Evolutionary conservation across 2,888 invertebrate species (phyloP).

Genomic region (Diadromus collaris): DNA sequence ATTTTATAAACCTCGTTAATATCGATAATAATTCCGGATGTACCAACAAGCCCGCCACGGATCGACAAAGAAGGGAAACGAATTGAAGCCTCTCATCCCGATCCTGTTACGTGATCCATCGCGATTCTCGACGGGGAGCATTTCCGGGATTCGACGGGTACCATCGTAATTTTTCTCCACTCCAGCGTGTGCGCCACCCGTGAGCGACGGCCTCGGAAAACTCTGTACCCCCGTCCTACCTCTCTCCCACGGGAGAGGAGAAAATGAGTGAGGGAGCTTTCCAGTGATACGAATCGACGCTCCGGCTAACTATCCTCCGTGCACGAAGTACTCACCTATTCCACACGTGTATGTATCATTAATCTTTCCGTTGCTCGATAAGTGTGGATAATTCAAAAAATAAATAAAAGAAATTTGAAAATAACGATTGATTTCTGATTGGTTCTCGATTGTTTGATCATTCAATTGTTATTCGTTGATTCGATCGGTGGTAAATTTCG

Average conservation of each 20-base stretch:
- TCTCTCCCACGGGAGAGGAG: slow-evolving; percentile 38
- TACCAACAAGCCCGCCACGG: slow-evolving; percentile 13
- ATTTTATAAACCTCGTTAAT: neutral
- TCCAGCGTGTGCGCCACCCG: slow-evolving; percentile 10
- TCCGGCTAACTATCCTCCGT: slow-evolving; percentile 23
- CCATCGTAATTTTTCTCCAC: slow-evolving; percentile 58
- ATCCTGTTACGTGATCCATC: slow-evolving; percentile 49
- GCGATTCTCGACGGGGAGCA: slow-evolving; percentile 55
- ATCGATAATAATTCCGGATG: slow-evolving; percentile 2
- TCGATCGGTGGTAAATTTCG: neutral
- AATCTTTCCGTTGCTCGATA: slow-evolving; percentile 27
- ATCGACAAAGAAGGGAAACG: slow-evolving; percentile 8
- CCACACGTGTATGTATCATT: slow-evolving; percentile 9
- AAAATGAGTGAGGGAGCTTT: slow-evolving; percentile 46
- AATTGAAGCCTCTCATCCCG: slow-evolving; percentile 46
- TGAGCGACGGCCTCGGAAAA: slow-evolving; percentile 14
- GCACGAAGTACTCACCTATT: slow-evolving; percentile 5
- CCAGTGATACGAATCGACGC: slow-evolving; percentile 52
- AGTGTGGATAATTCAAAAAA: slow-evolving; percentile 8
- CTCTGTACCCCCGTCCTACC: neutral
- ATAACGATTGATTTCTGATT: neutral
- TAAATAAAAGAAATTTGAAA: neutral
- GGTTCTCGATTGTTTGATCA: neutral
- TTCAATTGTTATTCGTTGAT: too few species aligned
- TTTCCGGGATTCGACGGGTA: slow-evolving; percentile 42